Conservation (phyloP, 2,797 vertebrate species). For the Buceros bicornis region DNA sequence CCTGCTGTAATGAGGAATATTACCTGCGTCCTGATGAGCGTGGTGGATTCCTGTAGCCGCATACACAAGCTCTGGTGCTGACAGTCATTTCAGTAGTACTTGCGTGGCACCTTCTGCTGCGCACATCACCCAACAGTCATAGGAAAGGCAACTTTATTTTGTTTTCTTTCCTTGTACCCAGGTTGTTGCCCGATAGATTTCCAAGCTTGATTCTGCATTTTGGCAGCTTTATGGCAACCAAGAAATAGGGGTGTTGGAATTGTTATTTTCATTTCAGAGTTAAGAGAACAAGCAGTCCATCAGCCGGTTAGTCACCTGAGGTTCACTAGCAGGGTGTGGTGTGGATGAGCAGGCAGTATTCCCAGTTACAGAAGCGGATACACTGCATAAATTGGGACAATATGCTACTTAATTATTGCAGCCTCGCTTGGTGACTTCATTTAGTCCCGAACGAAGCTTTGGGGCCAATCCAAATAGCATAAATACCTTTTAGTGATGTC, state of each 20-base stretch:
- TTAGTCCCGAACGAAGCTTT: not conserved
- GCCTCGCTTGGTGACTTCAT: not conserved
- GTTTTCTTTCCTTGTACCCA: not conserved
- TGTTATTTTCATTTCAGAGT: not conserved
- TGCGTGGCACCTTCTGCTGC: not conserved
- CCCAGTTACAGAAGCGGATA: not conserved
- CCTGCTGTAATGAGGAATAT: not conserved
- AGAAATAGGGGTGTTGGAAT: not conserved
- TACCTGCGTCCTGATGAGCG: not conserved
- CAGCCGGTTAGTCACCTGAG: not conserved
- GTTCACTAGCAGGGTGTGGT: not conserved
- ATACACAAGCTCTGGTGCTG: not conserved
- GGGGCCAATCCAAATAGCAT: not conserved
- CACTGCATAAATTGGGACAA: not conserved
- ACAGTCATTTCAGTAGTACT: not conserved
- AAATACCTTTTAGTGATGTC: not conserved
- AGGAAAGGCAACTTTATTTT: not conserved
- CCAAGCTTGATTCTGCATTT: not conserved
- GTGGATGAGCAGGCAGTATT: not conserved
- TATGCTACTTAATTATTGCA: not conserved
- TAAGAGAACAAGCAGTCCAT: not conserved
- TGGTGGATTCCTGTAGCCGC: not conserved
- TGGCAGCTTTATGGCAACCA: not conserved
- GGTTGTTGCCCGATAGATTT: not conserved
- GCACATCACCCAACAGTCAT: rapidly evolving